Base-by-base conservation (phyloP, 2,888 invertebrate genomes). In the Diaphora mendica region DNA sequence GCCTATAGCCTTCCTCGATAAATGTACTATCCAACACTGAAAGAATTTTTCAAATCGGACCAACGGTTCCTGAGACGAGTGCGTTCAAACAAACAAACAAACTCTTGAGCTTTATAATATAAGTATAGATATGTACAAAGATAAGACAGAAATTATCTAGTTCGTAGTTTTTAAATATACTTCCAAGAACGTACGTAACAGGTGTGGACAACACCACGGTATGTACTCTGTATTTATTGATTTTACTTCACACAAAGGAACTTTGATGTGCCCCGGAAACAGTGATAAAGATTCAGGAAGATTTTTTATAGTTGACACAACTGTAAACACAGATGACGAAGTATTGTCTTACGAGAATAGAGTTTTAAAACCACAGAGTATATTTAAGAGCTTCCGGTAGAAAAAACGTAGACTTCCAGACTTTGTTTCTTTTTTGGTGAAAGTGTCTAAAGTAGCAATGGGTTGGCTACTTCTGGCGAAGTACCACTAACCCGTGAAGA, bases 171-270 rank as follows among this genome's bases (percentile, higher is more conserved):
- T 68, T 39, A 79, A 69, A 80, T 62, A 51, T 33, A 78, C 67
- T 91, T 91, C 92, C 74, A 51, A 83, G 91, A 92, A 92, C 73
- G 73, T 77, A 66, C 64, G 44, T 55, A 86, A 83, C 93, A 92
- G 93, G 91, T 93, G 93, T 87, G 82, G 70, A 74, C 86, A 81
- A 79, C 75, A 79, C 84, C 82, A 76, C 79, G 76, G 73, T 74
- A 82, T 76, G 75, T 77, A 83, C 77, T 79, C 81, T 80, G 84
- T 86, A 84, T 88, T 86, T 87, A 85, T 87, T 85, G 85, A 79
- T 83, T 80, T 76, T 80, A 75, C 79, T 80, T 66, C 70, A 74
- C 78, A 71, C 70, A 80, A 74, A 78, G 68, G 42, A 76, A 76
- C 87, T 88, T 87, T 88, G 88, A 88, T 82, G 87, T 85, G 62